Evolutionary conservation across 1,140 invertebrate species (phyloP).

Genomic region (Matsumurasca onukii): DNA sequence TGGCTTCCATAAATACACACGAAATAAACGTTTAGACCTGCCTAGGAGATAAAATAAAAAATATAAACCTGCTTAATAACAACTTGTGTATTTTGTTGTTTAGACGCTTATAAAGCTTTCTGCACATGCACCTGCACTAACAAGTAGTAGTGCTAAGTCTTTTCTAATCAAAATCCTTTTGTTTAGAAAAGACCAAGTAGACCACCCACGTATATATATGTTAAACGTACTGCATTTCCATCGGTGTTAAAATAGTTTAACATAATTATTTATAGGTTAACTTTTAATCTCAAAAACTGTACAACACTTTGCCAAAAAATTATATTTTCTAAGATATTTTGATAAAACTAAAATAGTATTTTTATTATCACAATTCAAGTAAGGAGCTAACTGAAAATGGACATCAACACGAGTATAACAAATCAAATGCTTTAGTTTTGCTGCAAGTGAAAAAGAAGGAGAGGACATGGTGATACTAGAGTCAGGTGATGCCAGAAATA

Average conservation of each 20-base stretch:
- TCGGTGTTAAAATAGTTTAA: neutral
- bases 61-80: neutral
- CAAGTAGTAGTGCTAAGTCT: constrained; percentile 24
- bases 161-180: constrained; percentile 24
- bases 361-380: neutral
- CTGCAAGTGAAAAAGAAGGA: too few relatives aligned
- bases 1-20: constrained; percentile 7
- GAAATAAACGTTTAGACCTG: neutral
- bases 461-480: too few relatives aligned
- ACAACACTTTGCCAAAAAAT: neutral
- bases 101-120: constrained; percentile 27
- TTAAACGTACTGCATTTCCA: constrained; percentile 7
- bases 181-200: constrained; percentile 14
- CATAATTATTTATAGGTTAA: neutral
- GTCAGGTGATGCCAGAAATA: constrained; percentile 24
- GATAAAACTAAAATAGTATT: neutral
- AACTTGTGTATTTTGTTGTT: constrained; percentile 24
- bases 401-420: too few relatives aligned
- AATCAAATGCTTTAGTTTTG: too few relatives aligned
- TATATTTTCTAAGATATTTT: neutral
- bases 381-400: neutral
- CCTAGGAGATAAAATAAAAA: constrained; percentile 9
- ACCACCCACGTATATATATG: constrained; percentile 7
- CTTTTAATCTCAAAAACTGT: neutral
- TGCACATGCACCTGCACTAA: constrained; percentile 27